Evolutionary conservation across 2,797 vertebrate genomes (phyloP).

Genomic region (Acridotheres tristis): DNA sequence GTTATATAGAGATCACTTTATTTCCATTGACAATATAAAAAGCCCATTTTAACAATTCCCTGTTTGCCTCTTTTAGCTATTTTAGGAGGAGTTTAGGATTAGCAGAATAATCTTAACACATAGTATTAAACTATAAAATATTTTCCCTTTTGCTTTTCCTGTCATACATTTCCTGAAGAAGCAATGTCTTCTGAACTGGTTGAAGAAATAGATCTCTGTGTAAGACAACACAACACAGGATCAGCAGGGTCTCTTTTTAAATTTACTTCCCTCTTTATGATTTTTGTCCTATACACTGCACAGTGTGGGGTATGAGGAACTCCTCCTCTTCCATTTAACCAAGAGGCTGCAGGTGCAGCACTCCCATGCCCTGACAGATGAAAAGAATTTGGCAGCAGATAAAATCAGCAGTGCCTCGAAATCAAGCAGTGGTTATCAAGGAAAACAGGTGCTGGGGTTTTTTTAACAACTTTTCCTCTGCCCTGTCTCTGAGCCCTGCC

Average conservation of each 20-base stretch:
- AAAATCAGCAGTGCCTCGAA: slow-evolving; percentile 5
- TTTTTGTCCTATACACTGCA: neutral
- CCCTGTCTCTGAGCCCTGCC: neutral
- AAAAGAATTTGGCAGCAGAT: slow-evolving; percentile 33
- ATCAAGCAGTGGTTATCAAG: slow-evolving; percentile 41
- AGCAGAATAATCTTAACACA: neutral
- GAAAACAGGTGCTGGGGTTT: neutral
- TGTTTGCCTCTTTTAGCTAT: neutral
- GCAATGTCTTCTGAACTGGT: neutral
- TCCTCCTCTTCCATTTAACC: neutral
- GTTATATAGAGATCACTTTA: neutral
- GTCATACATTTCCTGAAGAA: neutral
- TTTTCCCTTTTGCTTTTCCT: neutral
- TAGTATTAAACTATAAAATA: neutral
- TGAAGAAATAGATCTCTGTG: neutral
- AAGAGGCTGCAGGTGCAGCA: slow-evolving; percentile 50
- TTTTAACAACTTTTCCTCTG: neutral
- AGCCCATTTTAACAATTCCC: neutral
- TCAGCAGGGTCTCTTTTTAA: slow-evolving; percentile 10
- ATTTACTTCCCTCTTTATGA: neutral
- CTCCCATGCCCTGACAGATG: neutral
- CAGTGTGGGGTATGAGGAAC: neutral
- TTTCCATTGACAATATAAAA: neutral
- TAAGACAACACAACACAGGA: neutral
- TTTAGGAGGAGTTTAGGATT: neutral